Base-by-base conservation (phyloP, 2,113 vertebrate species). In the Myotis lucifugus region DNA sequence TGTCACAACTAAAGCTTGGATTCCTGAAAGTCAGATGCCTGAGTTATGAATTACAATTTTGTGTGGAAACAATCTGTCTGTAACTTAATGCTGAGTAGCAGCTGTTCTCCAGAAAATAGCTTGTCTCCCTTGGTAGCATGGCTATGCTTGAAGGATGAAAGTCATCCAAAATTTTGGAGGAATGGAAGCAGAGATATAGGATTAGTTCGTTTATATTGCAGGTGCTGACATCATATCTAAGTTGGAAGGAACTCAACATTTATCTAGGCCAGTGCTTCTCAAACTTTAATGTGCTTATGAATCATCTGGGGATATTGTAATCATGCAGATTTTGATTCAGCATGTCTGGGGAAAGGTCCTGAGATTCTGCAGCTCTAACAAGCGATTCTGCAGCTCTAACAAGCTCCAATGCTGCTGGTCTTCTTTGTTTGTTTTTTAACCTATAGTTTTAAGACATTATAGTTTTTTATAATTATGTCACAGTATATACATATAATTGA, bases 1-100 rank as follows among this genome's bases (percentile, higher is more conserved):
- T 77, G 19, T 94, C 3, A 6, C 42, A 93, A 85, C 23, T 81
- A 66, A 94, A 93, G 70, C 70, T 83, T 85, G 46, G 46, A 91
- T 87, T 95, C 64, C 79, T 95, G 21, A 69, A 91, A 91, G 59
- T 89, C 73, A 95, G 48, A 79, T 95, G 37, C 59, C 74, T 74
- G 72, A 84, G 29, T 81, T 82, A 85, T 87, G 56, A 82, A 88
- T 94, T 81, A 6, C 37, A 73, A 61, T 84, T 91, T 94, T 94
- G 64, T 85, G 18, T 92, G 82, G 64, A 89, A 86, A 88, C 14
- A 8, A 69, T 91, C 83, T 91, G 32, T 82, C 83, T 91, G 37
- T 56, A 81, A 78, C 48, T 73, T 69, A 89, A 89, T 61, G 59
- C n/a, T 48, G 9, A 93, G 48, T 70, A 61, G 56, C 48, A 84